Evolutionary conservation across 1,140 invertebrate species (phyloP).

Genomic region (Lordiphosa collinella): DNA sequence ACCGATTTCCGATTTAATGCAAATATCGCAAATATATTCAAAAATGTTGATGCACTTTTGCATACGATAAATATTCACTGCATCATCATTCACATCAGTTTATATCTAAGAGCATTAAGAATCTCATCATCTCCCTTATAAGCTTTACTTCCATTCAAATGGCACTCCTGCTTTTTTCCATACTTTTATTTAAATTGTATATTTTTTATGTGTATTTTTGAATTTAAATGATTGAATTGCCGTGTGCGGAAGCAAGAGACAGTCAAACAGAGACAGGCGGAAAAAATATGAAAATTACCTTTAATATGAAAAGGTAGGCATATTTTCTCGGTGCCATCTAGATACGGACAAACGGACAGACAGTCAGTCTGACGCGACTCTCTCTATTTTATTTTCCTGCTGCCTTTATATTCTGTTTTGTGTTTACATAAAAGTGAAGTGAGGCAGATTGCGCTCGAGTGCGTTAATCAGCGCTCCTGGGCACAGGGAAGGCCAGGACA

Average conservation of each 20-base stretch:
- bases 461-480: slow-evolving; percentile 72
- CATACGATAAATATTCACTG: too few relatives aligned
- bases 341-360: slow-evolving; percentile 22
- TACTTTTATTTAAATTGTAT: slow-evolving; percentile 18
- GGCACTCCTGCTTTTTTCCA: neutral
- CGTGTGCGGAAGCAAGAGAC: slow-evolving; percentile 29
- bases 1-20: too few relatives aligned
- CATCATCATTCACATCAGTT: neutral
- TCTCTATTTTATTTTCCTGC: slow-evolving; percentile 68
- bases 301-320: slow-evolving; percentile 62
- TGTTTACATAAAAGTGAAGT: slow-evolving; percentile 77
- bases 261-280: slow-evolving; percentile 9
- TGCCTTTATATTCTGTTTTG: slow-evolving; percentile 76
- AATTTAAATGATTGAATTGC: slow-evolving; percentile 74
- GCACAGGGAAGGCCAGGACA: slow-evolving; percentile 20
- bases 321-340: slow-evolving; percentile 15
- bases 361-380: slow-evolving; percentile 15
- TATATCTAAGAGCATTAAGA: slow-evolving; percentile 35
- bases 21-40: too few relatives aligned
- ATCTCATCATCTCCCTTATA: slow-evolving; percentile 32
- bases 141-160: slow-evolving; percentile 31
- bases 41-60: too few relatives aligned
- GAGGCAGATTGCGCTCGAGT: slow-evolving; percentile 75
- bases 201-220: slow-evolving; percentile 64
- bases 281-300: slow-evolving; percentile 72